phyloP scores from a whole-genome alignment of 2,888 invertebrate species.

The Lepidochrysops patricia region DNA sequence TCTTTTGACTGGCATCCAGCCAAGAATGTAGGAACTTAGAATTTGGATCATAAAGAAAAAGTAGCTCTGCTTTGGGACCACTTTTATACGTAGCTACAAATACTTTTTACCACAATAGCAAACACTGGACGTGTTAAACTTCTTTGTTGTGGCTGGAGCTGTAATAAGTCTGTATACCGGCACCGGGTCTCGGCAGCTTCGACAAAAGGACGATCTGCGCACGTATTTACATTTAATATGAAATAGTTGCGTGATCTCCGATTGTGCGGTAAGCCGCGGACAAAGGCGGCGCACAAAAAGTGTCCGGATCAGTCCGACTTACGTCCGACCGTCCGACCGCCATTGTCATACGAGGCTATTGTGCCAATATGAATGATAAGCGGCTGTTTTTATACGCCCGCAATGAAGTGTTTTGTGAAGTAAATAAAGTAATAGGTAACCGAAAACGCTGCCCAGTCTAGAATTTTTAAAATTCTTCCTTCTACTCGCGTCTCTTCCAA shows the following conservation, averaged over 20 bases:
- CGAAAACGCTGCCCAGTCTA: too few relatives aligned
- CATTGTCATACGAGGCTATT: slow-evolving; percentile 8
- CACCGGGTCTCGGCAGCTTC: not conserved
- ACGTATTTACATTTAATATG: slow-evolving; percentile 2
- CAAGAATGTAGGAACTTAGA: too few relatives aligned
- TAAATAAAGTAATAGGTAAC: too few relatives aligned
- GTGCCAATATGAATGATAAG: slow-evolving; percentile 15
- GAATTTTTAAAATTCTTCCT: too few relatives aligned
- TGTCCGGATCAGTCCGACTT: not conserved
- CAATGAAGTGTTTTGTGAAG: not conserved
- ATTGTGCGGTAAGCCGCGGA: not conserved
- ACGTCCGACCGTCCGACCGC: not conserved
- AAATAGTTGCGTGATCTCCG: slow-evolving; percentile 1
- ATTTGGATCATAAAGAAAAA: too few relatives aligned
- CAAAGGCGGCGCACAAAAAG: slow-evolving; percentile 2
- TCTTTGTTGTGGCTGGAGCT: not conserved
- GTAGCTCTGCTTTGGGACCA: too few relatives aligned
- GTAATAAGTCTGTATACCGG: not conserved
- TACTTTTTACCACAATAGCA: too few relatives aligned
- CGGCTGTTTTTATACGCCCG: not conserved
- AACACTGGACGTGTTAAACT: not conserved
- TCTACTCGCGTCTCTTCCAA: too few relatives aligned
- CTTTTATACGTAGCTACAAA: too few relatives aligned
- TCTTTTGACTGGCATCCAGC: too few relatives aligned
- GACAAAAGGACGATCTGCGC: not conserved